A percentile compares a stretch with the other conserved stretches of the same genome.
Evolutionary conservation across 2,113 vertebrate species (phyloP).

Genomic region (Centropus bengalensis): DNA sequence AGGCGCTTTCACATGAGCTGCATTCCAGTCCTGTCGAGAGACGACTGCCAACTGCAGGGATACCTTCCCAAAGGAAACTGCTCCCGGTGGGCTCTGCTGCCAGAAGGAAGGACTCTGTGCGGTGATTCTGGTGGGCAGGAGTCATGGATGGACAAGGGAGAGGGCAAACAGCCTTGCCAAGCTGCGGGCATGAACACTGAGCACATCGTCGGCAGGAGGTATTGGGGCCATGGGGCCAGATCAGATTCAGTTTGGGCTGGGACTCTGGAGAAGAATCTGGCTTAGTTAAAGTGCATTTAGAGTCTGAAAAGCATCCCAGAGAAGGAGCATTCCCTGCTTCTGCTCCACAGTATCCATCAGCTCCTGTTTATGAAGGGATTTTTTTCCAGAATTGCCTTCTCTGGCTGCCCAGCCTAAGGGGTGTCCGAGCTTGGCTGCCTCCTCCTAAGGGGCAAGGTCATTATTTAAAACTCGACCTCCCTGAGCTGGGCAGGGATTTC

Average conservation of each 20-base stretch:
- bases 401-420: neutral
- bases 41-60: neutral
- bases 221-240: neutral
- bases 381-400: neutral
- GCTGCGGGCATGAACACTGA: neutral
- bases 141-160: neutral
- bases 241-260: neutral
- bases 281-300: slow-evolving; percentile 53
- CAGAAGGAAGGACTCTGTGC: neutral
- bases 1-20: slow-evolving; percentile 19
- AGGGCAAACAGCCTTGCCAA: neutral
- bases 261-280: neutral
- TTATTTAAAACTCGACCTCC: neutral
- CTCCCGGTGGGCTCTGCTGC: slow-evolving; percentile 4
- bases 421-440: neutral
- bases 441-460: neutral
- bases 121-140: neutral
- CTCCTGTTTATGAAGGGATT: neutral
- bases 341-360: neutral
- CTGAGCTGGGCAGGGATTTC: neutral
- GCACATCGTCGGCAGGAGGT: neutral
- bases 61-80: neutral
- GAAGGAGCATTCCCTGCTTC: neutral
- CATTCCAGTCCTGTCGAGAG: slow-evolving; percentile 27
- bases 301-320: slow-evolving; percentile 22